A percentile compares a stretch with the other conserved stretches of the same genome.
Conservation (phyloP, 1,140 invertebrate genomes). For the Pentalonia nigronervosa region DNA sequence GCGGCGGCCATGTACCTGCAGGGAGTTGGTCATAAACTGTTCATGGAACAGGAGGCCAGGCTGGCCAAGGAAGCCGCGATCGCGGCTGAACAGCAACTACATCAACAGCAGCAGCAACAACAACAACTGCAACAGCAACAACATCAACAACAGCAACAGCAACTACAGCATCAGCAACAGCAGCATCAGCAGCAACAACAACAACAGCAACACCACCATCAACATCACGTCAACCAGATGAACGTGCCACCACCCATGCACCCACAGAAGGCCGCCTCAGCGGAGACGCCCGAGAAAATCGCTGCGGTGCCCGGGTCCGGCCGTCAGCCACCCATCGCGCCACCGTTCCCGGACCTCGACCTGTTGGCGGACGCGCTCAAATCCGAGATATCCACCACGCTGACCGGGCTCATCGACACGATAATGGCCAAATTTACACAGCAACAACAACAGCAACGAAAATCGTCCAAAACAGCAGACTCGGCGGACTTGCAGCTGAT, state of each 20-base stretch:
- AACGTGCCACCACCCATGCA: not conserved
- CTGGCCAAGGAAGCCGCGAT: slow-evolving; percentile 72
- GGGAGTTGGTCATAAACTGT: slow-evolving; percentile 75
- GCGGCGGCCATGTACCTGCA: slow-evolving; percentile 77
- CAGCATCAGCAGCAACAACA: slow-evolving; percentile 65
- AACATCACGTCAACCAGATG: slow-evolving; percentile 41
- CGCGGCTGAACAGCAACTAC: slow-evolving; percentile 66
- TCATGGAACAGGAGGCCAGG: slow-evolving; percentile 78
- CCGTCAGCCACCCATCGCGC: slow-evolving; percentile 62
- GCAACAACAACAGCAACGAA: slow-evolving; percentile 70
- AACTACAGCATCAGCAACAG: slow-evolving; percentile 67
- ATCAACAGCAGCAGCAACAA: slow-evolving; percentile 64
- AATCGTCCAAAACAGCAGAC: slow-evolving; percentile 68
- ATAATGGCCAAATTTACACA: slow-evolving; percentile 86
- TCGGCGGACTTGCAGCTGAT: slow-evolving; percentile 80
- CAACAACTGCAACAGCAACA: slow-evolving; percentile 63
- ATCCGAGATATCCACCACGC: slow-evolving; percentile 84
- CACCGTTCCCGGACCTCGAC: slow-evolving; percentile 79
- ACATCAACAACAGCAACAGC: slow-evolving; percentile 66
- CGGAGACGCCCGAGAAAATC: not conserved
- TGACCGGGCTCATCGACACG: slow-evolving; percentile 86
- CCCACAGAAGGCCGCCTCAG: slow-evolving; percentile 2
- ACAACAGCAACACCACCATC: slow-evolving; percentile 59
- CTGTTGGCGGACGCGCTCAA: slow-evolving; percentile 88
- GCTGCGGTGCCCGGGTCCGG: not conserved